Percentiles rank a stretch among this genome's conserved stretches.
phyloP scores from a whole-genome alignment of 2,797 vertebrate species.

The Esox lucius region DNA sequence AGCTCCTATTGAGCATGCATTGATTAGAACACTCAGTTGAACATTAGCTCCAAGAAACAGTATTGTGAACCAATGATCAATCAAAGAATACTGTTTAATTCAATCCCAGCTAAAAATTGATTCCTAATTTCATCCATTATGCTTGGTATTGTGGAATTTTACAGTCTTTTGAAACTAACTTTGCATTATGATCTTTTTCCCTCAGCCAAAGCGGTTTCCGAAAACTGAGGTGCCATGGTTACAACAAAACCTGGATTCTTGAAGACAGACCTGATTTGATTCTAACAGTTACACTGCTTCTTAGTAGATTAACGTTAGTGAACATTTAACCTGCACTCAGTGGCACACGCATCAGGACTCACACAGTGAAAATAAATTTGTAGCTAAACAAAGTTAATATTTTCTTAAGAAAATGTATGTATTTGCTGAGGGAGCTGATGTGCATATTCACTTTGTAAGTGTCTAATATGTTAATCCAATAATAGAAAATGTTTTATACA shows the following conservation, averaged over 20 bases:
- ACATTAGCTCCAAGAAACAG: background rate
- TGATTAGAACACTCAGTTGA: background rate
- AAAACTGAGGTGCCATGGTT: slow-evolving; percentile 77
- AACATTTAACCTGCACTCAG: slow-evolving; percentile 50
- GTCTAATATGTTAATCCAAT: slow-evolving; percentile 67
- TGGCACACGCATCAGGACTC: slow-evolving; percentile 38
- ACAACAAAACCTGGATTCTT: slow-evolving; percentile 39
- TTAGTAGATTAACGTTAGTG: slow-evolving; percentile 45
- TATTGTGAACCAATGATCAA: background rate
- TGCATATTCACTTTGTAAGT: slow-evolving; percentile 57
- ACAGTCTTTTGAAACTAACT: slow-evolving; percentile 11
- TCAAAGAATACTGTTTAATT: background rate
- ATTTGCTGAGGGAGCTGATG: slow-evolving; percentile 48
- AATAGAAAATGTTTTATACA: slow-evolving; percentile 78
- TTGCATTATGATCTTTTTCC: slow-evolving; percentile 34
- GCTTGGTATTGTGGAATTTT: background rate
- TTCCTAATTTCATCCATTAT: background rate
- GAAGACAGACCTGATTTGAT: slow-evolving; percentile 36
- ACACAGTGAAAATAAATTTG: slow-evolving; percentile 40
- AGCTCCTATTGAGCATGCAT: too few species aligned
- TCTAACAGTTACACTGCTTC: slow-evolving; percentile 35
- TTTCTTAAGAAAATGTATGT: slow-evolving; percentile 44
- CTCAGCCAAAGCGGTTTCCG: slow-evolving; percentile 88
- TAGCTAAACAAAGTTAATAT: slow-evolving; percentile 45
- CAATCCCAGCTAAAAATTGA: background rate